Percentiles rank a stretch among this genome's conserved stretches.
phyloP scores from a whole-genome alignment of 2,797 vertebrate species.

The Malacoctenus gilli region DNA sequence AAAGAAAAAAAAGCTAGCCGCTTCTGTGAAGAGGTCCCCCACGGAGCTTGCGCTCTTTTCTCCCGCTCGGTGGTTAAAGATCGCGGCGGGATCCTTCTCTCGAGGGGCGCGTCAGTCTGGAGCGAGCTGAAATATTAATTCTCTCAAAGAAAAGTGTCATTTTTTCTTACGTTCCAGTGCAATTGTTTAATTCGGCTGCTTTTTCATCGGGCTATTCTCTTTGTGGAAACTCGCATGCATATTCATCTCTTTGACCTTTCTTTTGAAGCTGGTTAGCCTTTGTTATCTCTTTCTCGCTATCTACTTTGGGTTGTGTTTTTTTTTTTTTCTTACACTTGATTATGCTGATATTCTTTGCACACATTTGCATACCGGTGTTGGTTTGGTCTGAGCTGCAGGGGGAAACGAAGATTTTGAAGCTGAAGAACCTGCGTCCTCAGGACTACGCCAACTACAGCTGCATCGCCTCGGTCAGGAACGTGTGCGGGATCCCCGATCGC shows the following conservation, averaged over 20 bases:
- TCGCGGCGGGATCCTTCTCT: slow-evolving; percentile 22
- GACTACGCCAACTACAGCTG: slow-evolving; percentile 99
- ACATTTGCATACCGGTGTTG: slow-evolving; percentile 82
- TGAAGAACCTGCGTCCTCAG: slow-evolving; percentile 98
- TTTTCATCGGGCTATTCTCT: slow-evolving; percentile 13
- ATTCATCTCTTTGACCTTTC: slow-evolving; percentile 63
- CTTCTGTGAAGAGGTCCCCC: slow-evolving; percentile 48
- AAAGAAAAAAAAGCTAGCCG: no score
- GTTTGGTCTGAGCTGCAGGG: slow-evolving; percentile 85
- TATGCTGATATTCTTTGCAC: slow-evolving; percentile 63
- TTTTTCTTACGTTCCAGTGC: slow-evolving; percentile 11
- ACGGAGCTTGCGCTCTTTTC: slow-evolving; percentile 43
- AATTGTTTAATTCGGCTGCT: slow-evolving; percentile 4
- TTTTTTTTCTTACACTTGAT: slow-evolving; percentile 40
- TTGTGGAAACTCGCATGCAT: slow-evolving; percentile 36
- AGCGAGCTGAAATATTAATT: slow-evolving; percentile 34
- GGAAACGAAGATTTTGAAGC: slow-evolving; percentile 98
- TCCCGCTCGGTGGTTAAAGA: slow-evolving; percentile 29
- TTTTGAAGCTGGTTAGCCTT: slow-evolving; percentile 50
- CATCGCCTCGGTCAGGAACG: slow-evolving; percentile 94
- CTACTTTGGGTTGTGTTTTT: slow-evolving; percentile 4
- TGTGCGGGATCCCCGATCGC: slow-evolving; percentile 95
- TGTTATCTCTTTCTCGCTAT: slow-evolving; percentile 17
- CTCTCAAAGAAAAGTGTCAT: slow-evolving; percentile 14
- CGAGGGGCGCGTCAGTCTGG: slow-evolving; percentile 13